These are phyloP conservation scores for Glyptemys insculpta DNA, from an alignment of 2,797 vertebrate genomes.

Conservation along the genomic window DNA sequence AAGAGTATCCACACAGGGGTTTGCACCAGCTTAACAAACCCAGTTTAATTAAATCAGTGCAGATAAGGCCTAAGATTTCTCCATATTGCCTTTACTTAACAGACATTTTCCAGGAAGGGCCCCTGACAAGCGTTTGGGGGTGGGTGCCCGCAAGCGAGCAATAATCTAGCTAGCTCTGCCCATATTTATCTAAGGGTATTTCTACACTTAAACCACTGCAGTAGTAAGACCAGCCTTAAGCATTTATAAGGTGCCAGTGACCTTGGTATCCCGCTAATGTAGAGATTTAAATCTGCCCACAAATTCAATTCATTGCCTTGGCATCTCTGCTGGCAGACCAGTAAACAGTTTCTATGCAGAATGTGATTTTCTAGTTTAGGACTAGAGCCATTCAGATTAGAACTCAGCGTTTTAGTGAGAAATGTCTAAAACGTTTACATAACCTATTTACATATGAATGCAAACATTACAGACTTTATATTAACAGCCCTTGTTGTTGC, in stretches of 20 bases:
- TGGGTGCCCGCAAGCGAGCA: background rate
- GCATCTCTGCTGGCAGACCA: constrained; percentile 50
- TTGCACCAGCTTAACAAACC: constrained; percentile 29
- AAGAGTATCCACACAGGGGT: background rate
- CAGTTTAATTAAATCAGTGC: constrained; percentile 40
- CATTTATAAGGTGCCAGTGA: constrained; percentile 18
- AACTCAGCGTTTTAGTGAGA: constrained; percentile 72
- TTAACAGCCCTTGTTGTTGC: constrained; percentile 74
- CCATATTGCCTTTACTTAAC: background rate
- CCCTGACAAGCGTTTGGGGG: background rate
- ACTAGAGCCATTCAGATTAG: constrained; percentile 68
- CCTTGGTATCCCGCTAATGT: background rate
- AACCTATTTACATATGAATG: constrained; percentile 79
- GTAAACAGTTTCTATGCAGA: constrained; percentile 64
- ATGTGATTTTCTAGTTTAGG: constrained; percentile 68
- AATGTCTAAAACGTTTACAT: constrained; percentile 77
- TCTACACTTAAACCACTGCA: background rate
- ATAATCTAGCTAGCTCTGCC: background rate
- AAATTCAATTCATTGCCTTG: constrained; percentile 23
- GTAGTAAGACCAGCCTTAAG: background rate
- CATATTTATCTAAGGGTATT: background rate
- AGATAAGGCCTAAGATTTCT: background rate
- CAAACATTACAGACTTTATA: constrained; percentile 77
- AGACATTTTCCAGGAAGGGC: background rate
- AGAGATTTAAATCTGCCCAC: background rate